Percentiles rank a stretch among this genome's conserved stretches.
These are phyloP conservation scores for Myotis vivesi DNA, from an alignment of 2,797 vertebrate genomes.

Conservation along the genomic window DNA sequence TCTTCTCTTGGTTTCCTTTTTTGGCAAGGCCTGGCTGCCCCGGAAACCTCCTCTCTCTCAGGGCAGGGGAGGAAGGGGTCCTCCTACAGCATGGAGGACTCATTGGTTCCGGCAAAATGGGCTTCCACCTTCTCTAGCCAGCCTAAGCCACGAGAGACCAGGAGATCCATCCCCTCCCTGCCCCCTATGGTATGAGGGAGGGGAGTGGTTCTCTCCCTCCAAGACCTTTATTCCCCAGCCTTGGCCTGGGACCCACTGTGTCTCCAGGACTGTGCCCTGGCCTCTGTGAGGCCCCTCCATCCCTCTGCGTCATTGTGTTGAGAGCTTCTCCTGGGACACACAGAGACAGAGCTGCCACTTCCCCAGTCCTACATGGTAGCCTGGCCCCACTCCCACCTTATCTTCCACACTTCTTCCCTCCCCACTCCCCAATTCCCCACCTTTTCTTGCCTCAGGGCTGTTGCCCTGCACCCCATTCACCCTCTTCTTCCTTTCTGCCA, in stretches of 20 bases:
- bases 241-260: not conserved
- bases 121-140: not conserved
- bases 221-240: not conserved
- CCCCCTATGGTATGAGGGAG: fast-evolving
- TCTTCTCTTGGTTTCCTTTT: conserved; percentile 50
- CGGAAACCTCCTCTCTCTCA: not conserved
- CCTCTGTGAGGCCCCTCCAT: not conserved
- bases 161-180: not conserved
- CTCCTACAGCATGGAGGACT: not conserved
- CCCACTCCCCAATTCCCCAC: too few species aligned
- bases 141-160: not conserved
- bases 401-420: not conserved
- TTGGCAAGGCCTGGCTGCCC: not conserved
- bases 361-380: not conserved
- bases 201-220: not conserved
- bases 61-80: not conserved
- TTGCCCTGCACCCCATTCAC: not conserved
- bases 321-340: not conserved
- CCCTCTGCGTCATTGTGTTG: not conserved
- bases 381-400: not conserved
- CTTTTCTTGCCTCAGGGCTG: not conserved
- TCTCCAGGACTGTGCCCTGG: not conserved
- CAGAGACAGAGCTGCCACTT: not conserved
- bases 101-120: not conserved
- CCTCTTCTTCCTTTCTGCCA: not conserved